Base-by-base conservation (phyloP, 2,113 vertebrate species). In the Geococcyx californianus region DNA sequence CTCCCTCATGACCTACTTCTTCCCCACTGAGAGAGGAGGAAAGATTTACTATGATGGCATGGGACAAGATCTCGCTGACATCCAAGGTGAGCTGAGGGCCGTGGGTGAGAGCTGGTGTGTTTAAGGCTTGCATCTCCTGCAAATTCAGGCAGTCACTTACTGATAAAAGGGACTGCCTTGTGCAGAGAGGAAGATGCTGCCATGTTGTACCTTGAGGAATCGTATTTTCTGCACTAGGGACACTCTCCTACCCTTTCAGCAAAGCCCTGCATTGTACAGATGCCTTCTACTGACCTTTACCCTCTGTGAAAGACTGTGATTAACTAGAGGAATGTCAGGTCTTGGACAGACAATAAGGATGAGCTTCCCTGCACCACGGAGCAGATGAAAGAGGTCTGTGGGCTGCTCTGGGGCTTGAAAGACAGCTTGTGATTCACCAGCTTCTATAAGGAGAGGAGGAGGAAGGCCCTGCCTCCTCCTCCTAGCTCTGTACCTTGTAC, bases 1-100 rank as follows among this genome's bases (percentile, higher is more conserved):
- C 95, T 99, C 99, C 4, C 98, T 99, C 76, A 98, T 99, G 96
- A 99, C 99, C 15, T 99, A 99, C 91, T 99, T 99, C 93, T 99
- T 99, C 96, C 99, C 99, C 93, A 99, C 99, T 0, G 99, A 99
- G 95, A 97, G 98, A 80, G 99, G 98, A 7, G 99, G 99, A 52
- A 99, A 99, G 95, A 99, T 99, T 86, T 99, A 99, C 96, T 99
- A 99, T 0, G 99, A 99, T 4, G 99, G 99, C 94, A 99, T 99
- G 98, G 99, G 99, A 29, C 99, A 99, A 59, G 99, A 99, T 87
- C 97, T 99, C 60, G 99, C 99, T 10, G 99, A 99, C 97, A 99
- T 99, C 84, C 98, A 98, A 81, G 99, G 99, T 99, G 96, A 97
- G 98, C 91, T 14, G 78, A 23, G 55, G 49, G 74, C 36, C 0